These are phyloP conservation scores for Brenthis ino DNA, from an alignment of 2,888 invertebrate species.

Conservation along the genomic window DNA sequence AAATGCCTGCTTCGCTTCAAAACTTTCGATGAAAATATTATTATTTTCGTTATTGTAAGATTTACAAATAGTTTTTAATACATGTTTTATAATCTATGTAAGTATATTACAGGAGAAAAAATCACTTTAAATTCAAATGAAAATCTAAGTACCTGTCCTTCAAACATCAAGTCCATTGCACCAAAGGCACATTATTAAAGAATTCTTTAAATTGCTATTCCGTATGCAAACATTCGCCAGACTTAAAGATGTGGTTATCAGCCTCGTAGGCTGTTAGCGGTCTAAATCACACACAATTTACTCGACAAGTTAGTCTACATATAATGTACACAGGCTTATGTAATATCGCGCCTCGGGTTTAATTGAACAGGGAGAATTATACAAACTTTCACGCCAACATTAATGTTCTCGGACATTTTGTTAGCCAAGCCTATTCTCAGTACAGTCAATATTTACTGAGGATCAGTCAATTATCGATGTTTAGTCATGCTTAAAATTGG, in stretches of 20 bases:
- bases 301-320: constrained; percentile 38
- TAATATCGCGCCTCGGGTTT: constrained; percentile 53
- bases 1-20: no score
- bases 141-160: no score
- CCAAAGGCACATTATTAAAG: no score
- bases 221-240: constrained; percentile 26
- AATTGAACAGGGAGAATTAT: constrained; percentile 59
- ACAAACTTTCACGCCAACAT: constrained; percentile 59
- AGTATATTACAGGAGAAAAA: no score
- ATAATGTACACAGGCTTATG: constrained; percentile 32
- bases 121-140: no score
- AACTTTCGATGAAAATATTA: no score
- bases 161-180: no score
- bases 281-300: constrained; percentile 52
- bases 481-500: constrained; percentile 72
- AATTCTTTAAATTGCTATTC: constrained; percentile 17
- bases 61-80: no score
- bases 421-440: constrained; percentile 21
- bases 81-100: no score
- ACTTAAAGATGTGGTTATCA: constrained; percentile 29
- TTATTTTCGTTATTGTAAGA: no score
- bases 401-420: constrained; percentile 55
- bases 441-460: constrained; percentile 76
- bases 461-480: constrained; percentile 75
- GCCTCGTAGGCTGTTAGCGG: constrained; percentile 32